phyloP scores from a whole-genome alignment of 2,888 invertebrate species.

The Epinotia bilunana region DNA sequence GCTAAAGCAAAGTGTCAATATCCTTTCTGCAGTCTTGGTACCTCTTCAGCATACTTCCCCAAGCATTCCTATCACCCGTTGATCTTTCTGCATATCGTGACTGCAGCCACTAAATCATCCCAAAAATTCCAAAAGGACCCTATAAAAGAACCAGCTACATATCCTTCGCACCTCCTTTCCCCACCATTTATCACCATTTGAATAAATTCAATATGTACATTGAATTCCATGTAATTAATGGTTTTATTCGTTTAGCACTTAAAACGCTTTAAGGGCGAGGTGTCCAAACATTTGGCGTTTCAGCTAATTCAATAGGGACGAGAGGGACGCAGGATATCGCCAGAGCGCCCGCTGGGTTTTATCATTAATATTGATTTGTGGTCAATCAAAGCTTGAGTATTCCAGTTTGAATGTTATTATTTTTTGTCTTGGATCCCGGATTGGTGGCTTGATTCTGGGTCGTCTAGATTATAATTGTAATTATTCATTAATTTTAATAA shows the following conservation, averaged over 20 bases:
- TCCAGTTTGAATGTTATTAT: constrained; percentile 81
- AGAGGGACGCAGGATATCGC: constrained; percentile 60
- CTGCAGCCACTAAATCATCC: constrained; percentile 64
- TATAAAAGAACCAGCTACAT: constrained; percentile 53
- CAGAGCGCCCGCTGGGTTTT: constrained; percentile 79
- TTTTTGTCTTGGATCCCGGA: constrained; percentile 63
- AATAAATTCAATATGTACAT: constrained; percentile 85
- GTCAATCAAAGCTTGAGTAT: constrained; percentile 84
- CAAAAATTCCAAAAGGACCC: constrained; percentile 61
- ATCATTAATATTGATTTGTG: constrained; percentile 86
- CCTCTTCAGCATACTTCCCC: constrained; percentile 12
- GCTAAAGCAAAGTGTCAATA: neutral
- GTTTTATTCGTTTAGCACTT: constrained; percentile 85
- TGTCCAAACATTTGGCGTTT: constrained; percentile 77
- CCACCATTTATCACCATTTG: constrained; percentile 83
- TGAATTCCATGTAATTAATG: constrained; percentile 84
- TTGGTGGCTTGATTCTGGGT: constrained; percentile 60
- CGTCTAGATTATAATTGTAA: constrained; percentile 2
- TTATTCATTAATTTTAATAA: constrained; percentile 6
- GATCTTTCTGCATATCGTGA: constrained; percentile 52
- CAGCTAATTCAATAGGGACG: constrained; percentile 55
- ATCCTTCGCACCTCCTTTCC: constrained; percentile 77
- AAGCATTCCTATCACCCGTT: constrained; percentile 21
- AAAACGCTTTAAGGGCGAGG: constrained; percentile 82
- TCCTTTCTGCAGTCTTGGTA: neutral